Evolutionary conservation across 2,113 vertebrate genomes (phyloP).

Genomic region (Morphnarchus princeps): DNA sequence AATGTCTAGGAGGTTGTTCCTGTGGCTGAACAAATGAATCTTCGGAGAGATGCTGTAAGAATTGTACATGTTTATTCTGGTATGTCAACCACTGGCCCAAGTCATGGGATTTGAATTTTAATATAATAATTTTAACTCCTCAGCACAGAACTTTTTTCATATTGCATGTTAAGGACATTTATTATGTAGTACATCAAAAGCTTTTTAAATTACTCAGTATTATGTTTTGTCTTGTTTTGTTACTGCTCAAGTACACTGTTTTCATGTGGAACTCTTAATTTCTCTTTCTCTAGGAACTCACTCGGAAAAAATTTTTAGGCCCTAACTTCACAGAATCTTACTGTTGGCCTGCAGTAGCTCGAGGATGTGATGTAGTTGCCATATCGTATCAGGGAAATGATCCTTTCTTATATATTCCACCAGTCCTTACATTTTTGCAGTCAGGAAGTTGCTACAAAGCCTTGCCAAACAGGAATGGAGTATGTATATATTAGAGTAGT

Average conservation of each 20-base stretch:
- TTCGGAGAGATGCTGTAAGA: neutral
- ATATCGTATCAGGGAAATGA: constrained; percentile 76
- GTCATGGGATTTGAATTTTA: neutral
- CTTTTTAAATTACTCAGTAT: neutral
- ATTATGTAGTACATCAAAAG: neutral
- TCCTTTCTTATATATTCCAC: constrained; percentile 83
- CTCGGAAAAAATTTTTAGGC: constrained; percentile 42
- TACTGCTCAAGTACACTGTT: neutral
- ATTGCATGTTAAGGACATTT: neutral
- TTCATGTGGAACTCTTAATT: neutral
- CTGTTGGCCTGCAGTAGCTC: constrained; percentile 85
- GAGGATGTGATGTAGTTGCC: constrained; percentile 80
- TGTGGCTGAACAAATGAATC: neutral
- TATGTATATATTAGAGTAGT: constrained; percentile 64
- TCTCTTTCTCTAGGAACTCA: constrained; percentile 73
- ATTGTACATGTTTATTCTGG: neutral
- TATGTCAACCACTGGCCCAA: neutral
- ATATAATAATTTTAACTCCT: neutral
- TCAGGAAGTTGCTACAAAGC: constrained; percentile 46
- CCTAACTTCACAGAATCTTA: constrained; percentile 75
- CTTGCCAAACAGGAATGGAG: constrained; percentile 72
- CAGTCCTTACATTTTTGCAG: constrained; percentile 82
- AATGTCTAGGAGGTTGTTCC: neutral
- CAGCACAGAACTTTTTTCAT: neutral
- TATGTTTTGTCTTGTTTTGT: neutral